Base-by-base conservation (phyloP, 64 coral and sea anemone species). In the Pachyseris speciosa region DNA sequence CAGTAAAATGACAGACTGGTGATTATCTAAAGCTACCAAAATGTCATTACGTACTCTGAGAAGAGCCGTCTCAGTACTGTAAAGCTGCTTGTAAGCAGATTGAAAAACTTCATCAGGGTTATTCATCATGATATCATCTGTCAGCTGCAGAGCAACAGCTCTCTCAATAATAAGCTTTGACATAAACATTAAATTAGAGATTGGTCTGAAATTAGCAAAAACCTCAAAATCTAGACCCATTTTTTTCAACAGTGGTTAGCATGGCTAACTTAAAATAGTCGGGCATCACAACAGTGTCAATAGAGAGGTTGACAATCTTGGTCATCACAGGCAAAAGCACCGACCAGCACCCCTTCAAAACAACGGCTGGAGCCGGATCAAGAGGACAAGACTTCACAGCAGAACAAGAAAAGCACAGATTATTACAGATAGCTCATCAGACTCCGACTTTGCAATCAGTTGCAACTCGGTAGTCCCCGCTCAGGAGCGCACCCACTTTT, bases 161-260 rank as follows among this genome's bases (percentile, higher is more conserved):
- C 49, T 79, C 28, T 79, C 5, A 79, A 20, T 49, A 31, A 79
- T 49, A 31, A 79, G 47, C 45, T 79, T 79, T 44, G 47, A 79
- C 30, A 79, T 19, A 44, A 79, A 79, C 75, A 57, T 79, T 15
- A 79, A 17, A 26, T 79, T 79, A n/a, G 75, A 79, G 30, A 79
- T 79, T 24, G 75, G 75, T 47, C 47, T 17, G 20, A 79, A 79
- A 79, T 79, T 79, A 0, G 75, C 75, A 79, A 79, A 79, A 24
- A 50, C 22, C 49, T 79, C 39, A 25, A 51, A 79, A 45, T 79
- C 43, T 9, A 79, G 42, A 26, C 29, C 22, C 15, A 42, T 11
- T 9, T 74, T 74, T 16, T 74, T 74, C 29, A 74, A 16, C 43
- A 74, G 16, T 2, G 70, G 70, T 1, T 15, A 74, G 17, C n/a